phyloP scores from a whole-genome alignment of 2,888 invertebrate species.

The Drosophila villosipedis region DNA sequence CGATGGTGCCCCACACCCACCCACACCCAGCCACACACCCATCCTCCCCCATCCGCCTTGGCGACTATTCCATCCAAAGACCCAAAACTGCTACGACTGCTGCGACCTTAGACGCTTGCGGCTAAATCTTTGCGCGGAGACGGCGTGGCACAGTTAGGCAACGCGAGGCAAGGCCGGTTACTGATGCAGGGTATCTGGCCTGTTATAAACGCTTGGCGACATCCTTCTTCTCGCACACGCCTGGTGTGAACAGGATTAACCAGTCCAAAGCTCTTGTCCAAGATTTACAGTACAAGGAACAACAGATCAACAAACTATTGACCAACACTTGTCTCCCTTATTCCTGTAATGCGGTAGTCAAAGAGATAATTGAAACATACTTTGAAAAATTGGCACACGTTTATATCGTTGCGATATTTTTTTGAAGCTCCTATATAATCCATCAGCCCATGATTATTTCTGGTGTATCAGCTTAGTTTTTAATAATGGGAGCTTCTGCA shows the following conservation, averaged over 20 bases:
- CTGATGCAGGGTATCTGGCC: background rate
- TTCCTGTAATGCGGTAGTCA: background rate
- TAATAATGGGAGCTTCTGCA: too few relatives aligned
- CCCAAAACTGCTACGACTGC: constrained; percentile 10
- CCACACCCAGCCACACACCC: background rate
- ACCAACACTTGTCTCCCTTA: background rate
- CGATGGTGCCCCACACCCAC: background rate
- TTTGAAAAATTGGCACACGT: background rate
- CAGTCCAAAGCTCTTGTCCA: background rate
- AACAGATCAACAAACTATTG: background rate
- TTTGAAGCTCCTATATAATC: background rate
- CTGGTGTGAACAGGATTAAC: background rate
- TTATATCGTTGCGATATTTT: background rate
- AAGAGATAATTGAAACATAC: background rate
- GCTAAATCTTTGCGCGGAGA: constrained; percentile 52
- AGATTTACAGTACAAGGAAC: background rate
- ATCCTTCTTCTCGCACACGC: background rate
- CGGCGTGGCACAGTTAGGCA: constrained; percentile 50
- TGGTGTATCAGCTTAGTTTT: background rate
- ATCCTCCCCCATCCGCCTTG: background rate
- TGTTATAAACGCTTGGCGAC: constrained; percentile 8
- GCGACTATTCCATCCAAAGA: background rate
- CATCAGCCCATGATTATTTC: background rate
- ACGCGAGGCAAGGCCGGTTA: constrained; percentile 19
- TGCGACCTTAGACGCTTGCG: constrained; percentile 76